Base-by-base conservation (phyloP, 2,888 invertebrate genomes). In the Lasioglossum calceatum region DNA sequence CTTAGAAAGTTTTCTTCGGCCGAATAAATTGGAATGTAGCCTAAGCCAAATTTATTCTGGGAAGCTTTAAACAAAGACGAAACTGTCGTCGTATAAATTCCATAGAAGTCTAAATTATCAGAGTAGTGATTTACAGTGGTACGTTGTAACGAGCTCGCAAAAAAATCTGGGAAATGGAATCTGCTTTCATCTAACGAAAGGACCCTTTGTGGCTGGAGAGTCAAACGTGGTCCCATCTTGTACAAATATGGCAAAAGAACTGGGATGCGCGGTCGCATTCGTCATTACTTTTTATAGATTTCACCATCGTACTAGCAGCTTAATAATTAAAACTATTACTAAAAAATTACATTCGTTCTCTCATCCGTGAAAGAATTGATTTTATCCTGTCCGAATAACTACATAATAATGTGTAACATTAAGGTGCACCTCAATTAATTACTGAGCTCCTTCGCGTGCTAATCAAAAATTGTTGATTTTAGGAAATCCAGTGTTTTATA, bases 21-120 rank as follows among this genome's bases (percentile, higher is more conserved):
- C n/a, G n/a, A 71, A 42, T n/a, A 71, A 12, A 71, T 39, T 71
- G n/a, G 71, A 42, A 42, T 71, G 42, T 14, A 39, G 67, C 67
- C 36, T 10, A 39, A 36, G 23, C 36, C 4, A 42, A 42, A 71
- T n/a, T 71, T 71, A 42, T 42, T 71, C 39, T n/a, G n/a, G 12
- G 71, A 71, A 71, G 42, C 36, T 23, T 71, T 42, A 12, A 42
- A 42, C 42, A 71, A 71, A 71, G 42, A 71, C 12, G 23, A 42
- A 71, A 71, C 39, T 71, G 71, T 71, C 70, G 23, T 23, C 39
- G n/a, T 12, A 42, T n/a, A 71, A 71, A 71, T 71, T 44, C 42
- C 42, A 42, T n/a, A 71, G 71, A 71, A 71, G 42, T 23, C 42
- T 42, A n/a, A 70, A 71, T 14, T 42, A 42, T 71, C 71, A 71